Percentiles rank a stretch among this genome's conserved stretches.
phyloP scores from a whole-genome alignment of 37 sponge, comb jelly and placozoan genomes.

The Haliclona indistincta region DNA sequence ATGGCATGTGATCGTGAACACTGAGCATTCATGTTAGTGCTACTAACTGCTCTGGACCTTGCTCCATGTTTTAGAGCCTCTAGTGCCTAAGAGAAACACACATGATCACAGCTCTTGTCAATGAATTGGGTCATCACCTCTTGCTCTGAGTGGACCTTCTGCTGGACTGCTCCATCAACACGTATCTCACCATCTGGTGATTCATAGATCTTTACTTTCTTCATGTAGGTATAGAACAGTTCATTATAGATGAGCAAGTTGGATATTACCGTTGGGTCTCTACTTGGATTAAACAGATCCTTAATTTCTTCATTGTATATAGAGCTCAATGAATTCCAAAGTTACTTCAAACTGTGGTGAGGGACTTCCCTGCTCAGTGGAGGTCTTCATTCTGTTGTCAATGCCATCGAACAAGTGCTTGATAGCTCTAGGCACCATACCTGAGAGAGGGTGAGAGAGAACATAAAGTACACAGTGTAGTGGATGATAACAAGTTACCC shows the following conservation, averaged over 20 bases:
- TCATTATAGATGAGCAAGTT: no score
- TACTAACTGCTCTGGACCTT: conserved; percentile 75
- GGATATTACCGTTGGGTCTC: no score
- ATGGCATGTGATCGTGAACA: conserved; percentile 95
- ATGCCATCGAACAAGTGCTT: conserved; percentile 79
- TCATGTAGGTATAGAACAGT: no score
- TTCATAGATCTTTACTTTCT: no score
- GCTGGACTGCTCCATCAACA: conserved; percentile 59
- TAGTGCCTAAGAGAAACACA: conserved; percentile 63
- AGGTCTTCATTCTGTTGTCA: conserved; percentile 31
- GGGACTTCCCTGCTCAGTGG: conserved; percentile 29
- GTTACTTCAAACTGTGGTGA: conserved; percentile 79
- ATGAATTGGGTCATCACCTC: no score
- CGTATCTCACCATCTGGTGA: conserved; percentile 71
- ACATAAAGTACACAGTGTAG: no score
- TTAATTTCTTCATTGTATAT: conserved; percentile 95
- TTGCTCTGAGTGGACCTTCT: conserved; percentile 37
- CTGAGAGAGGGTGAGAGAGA: conserved; percentile 10
- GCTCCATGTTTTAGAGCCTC: conserved; percentile 76
- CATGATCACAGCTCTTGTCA: no score
- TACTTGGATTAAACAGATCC: conserved; percentile 79
- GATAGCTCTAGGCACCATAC: conserved; percentile 95
- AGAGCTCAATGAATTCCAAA: conserved; percentile 92
- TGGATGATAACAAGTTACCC: conserved; percentile 56
- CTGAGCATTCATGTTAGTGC: conserved; percentile 96